Evolutionary conservation across 64 coral and sea anemone genomes (phyloP), one percentile per base, ranked within the genome.

Genomic region (Dendronephthya gigantea): DNA sequence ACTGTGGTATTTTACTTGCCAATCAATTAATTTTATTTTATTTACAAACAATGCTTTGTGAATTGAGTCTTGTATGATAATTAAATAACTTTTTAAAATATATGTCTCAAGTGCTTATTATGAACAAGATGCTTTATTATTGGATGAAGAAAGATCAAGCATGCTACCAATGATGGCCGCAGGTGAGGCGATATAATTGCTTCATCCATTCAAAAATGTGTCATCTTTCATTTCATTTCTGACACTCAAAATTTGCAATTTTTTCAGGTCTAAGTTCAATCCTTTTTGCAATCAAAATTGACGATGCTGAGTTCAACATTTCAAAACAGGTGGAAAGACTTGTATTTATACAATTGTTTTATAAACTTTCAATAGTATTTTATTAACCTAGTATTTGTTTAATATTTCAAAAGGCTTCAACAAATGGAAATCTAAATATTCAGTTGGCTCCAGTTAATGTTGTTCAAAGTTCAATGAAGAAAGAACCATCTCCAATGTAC

Each of bases 121-220:
- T 93, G 95, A 91, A 39, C 82, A 86, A 1, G 89, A 93, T 32
- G 87, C 95, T 39, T 93, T 98, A 29, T 88, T 93, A 29, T 82
- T 93, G 87, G 95, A 98, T 79, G 90, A 93, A 49, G 95, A 98
- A 35, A 86, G 87, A 50, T 87, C 95, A 29, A 91, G 91, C 49
- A 98, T 98, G 95, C 87, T 98, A 19, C 88, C 94, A 31, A 98
- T 98, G 95, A 98, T 93, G 82, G 86, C 95, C 14, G 95, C 95
- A 89, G 95, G 95, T 98, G 19, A 66, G 19, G 22, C 58, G 6
- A 79, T 37, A 76, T 27, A 27, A 25, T 35, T 35, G n/a, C n/a
- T n/a, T n/a, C n/a, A n/a, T n/a, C n/a, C n/a, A n/a, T n/a, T n/a
- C n/a, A n/a, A n/a, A n/a, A n/a, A n/a, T n/a, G n/a, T n/a, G n/a